Evolutionary conservation across 2,888 invertebrate species (phyloP).

Genomic region (Camptogramma bilineatum): DNA sequence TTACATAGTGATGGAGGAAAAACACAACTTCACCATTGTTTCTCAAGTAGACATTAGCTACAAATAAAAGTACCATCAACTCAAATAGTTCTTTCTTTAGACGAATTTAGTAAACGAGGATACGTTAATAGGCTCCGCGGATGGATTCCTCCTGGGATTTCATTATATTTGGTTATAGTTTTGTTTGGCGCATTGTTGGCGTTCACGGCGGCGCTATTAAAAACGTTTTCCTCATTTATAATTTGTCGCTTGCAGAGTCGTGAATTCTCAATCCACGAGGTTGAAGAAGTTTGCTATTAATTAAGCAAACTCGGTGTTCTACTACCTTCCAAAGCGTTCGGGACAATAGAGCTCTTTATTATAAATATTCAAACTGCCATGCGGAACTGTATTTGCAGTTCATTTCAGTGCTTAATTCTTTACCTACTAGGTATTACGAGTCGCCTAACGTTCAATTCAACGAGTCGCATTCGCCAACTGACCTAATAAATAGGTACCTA

Average conservation of each 20-base stretch:
- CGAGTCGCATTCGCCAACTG: slow-evolving; percentile 29
- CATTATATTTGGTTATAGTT: slow-evolving; percentile 1
- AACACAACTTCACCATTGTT: slow-evolving; percentile 37
- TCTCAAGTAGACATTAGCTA: slow-evolving; percentile 37
- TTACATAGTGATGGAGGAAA: slow-evolving; percentile 42
- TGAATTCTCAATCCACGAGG: slow-evolving; percentile 53
- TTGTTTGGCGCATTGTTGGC: slow-evolving; percentile 5
- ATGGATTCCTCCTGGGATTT: not conserved
- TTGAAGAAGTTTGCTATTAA: slow-evolving; percentile 63
- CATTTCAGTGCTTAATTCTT: slow-evolving; percentile 49
- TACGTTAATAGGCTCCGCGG: not conserved
- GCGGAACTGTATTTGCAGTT: slow-evolving; percentile 53
- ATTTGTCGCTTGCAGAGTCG: slow-evolving; percentile 47
- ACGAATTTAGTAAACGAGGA: not conserved
- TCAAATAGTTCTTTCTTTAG: slow-evolving; percentile 3
- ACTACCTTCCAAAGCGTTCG: slow-evolving; percentile 53
- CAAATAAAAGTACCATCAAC: slow-evolving; percentile 33
- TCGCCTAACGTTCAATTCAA: slow-evolving; percentile 37
- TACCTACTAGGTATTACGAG: slow-evolving; percentile 26
- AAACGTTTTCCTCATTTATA: slow-evolving; percentile 43
- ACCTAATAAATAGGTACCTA: not conserved
- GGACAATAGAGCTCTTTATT: slow-evolving; percentile 65
- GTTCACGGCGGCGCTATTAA: slow-evolving; percentile 8
- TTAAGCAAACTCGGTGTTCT: slow-evolving; percentile 61
- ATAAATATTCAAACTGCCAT: slow-evolving; percentile 62